Percentiles rank a stretch among this genome's conserved stretches.
These are phyloP conservation scores for Cottoperca gobio DNA, from an alignment of 2,797 vertebrate genomes.

Conservation along the genomic window DNA sequence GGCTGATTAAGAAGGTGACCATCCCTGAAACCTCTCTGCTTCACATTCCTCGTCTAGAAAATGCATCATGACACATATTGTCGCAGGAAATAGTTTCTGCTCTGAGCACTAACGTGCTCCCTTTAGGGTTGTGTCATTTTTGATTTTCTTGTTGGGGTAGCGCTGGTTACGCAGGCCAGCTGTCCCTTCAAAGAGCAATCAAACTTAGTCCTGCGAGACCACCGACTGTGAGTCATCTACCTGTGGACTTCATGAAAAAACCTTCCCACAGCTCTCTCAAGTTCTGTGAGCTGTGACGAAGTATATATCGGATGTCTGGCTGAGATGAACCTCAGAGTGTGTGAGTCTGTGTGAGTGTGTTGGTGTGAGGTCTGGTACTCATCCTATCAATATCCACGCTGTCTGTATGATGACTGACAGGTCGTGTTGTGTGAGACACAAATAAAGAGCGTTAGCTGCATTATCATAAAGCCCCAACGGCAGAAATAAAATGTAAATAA, in stretches of 20 bases:
- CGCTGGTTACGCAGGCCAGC: constrained; percentile 44
- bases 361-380: neutral
- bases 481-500: too few species aligned
- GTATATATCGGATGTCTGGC: constrained; percentile 65
- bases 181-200: constrained; percentile 47
- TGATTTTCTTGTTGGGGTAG: constrained; percentile 17
- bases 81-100: constrained; percentile 7
- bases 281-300: constrained; percentile 70
- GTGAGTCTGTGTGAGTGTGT: constrained; percentile 6
- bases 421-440: neutral
- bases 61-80: constrained; percentile 31
- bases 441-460: neutral
- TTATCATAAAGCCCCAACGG: neutral
- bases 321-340: constrained; percentile 44
- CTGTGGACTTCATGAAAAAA: constrained; percentile 55
- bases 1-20: constrained; percentile 43
- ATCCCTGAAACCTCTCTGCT: constrained; percentile 9
- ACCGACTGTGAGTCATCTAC: constrained; percentile 65
- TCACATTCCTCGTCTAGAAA: neutral
- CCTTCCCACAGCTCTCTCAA: constrained; percentile 42
- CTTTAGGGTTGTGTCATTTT: constrained; percentile 38
- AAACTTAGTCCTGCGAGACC: constrained; percentile 49
- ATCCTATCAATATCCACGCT: constrained; percentile 23
- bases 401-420: constrained; percentile 15
- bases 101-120: neutral